Evolutionary conservation across 2,888 invertebrate genomes (phyloP), one percentile per base, ranked within the genome.

Genomic region (Napeogenes sylphis): DNA sequence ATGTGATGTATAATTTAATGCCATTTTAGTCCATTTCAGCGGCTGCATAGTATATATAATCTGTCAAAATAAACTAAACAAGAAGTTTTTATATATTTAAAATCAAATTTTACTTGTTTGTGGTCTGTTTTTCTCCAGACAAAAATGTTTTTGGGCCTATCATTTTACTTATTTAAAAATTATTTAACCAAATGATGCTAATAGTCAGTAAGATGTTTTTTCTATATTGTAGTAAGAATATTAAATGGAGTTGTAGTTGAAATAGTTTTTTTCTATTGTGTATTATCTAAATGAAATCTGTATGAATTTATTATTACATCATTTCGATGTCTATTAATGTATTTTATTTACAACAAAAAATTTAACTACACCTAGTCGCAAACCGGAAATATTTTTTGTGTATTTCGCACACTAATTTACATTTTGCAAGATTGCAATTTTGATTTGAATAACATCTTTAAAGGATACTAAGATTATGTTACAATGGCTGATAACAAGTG

Each of bases 101-200:
- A n/a, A 30, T 8, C 30, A 30, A 42, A 42, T 42, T 2, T 3
- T 3, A 42, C 42, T 42, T 42, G 42, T 42, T 12, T 42, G 10
- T 42, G 42, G 42, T 42, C 10, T 42, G 10, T 42, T 42, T 42
- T 12, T 12, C 42, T 10, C 8, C 3, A 6, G 35, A 35, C 6
- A 35, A 10, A 10, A 10, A 42, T 42, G 42, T 42, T 61, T 56
- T 14, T 51, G 58, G 61, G 59, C 65, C 55, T 35, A 84, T 78
- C 85, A 83, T 82, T 83, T 84, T 86, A 85, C 81, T 84, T 83
- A 84, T 82, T 77, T 78, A 78, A 73, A 79, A 83, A 78, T 83
- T 87, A 83, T 87, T 80, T 90, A 90, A 90, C 90, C 89, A 88
- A 90, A 90, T 86, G 84, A 89, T 84, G 87, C 88, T 88, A 85